Conservation (phyloP, 2,113 vertebrate species). For the Orycteropus afer region DNA sequence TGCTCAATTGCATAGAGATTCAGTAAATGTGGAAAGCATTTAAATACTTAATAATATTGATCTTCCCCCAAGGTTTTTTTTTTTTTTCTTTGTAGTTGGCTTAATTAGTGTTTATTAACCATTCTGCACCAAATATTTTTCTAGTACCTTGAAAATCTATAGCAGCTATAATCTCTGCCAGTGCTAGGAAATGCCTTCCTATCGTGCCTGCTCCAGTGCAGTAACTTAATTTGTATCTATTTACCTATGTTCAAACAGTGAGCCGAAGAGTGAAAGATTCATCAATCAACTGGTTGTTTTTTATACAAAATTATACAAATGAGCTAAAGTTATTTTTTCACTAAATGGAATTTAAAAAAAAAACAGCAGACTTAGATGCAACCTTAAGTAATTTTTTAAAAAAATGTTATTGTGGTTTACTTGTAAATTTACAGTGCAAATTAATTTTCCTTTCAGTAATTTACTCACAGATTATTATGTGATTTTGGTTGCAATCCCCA, state of each 20-base stretch:
- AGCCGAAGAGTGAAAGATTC: constrained; percentile 45
- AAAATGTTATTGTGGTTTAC: not conserved
- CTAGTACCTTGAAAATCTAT: constrained; percentile 60
- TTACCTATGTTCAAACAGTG: constrained; percentile 24
- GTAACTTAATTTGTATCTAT: constrained; percentile 55
- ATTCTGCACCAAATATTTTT: constrained; percentile 57
- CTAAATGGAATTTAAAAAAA: not conserved
- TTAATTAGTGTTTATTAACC: constrained; percentile 76
- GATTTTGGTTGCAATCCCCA: not conserved
- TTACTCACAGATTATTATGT: not conserved
- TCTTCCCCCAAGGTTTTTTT: constrained; percentile 48
- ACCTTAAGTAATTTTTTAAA: not conserved
- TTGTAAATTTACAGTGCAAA: not conserved
- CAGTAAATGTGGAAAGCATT: constrained; percentile 57
- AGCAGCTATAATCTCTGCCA: constrained; percentile 48
- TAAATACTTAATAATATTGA: constrained; percentile 77
- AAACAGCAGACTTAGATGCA: not conserved
- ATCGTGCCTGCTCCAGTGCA: not conserved
- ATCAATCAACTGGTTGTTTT: not conserved
- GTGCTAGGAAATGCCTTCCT: not conserved
- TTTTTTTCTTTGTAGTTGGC: constrained; percentile 57
- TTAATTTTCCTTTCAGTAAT: not conserved
- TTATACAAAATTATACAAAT: constrained; percentile 46
- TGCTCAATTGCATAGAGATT: not conserved
- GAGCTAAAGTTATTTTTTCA: not conserved